A percentile compares a stretch with the other conserved stretches of the same genome.
phyloP scores from a whole-genome alignment of 2,888 invertebrate genomes.

The Chloromyia formosa region DNA sequence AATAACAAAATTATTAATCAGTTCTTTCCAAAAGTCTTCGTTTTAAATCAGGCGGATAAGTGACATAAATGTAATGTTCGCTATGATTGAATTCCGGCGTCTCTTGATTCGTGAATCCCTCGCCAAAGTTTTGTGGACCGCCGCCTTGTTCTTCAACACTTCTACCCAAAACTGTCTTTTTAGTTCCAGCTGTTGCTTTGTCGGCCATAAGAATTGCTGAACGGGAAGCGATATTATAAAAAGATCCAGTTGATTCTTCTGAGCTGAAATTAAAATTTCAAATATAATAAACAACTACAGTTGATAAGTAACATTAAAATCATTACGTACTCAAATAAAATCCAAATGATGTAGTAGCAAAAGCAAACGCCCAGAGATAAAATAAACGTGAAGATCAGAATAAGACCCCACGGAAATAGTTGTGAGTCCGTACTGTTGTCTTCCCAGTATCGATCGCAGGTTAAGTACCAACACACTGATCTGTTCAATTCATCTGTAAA shows the following conservation, averaged over 20 bases:
- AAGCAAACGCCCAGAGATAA: conserved; percentile 84
- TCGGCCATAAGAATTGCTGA: background rate
- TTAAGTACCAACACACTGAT: conserved; percentile 90
- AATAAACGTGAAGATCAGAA: conserved; percentile 81
- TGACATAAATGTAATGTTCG: conserved; percentile 86
- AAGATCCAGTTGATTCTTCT: conserved; percentile 42
- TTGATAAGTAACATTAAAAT: background rate
- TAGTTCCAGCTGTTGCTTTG: background rate
- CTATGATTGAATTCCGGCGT: conserved; percentile 69
- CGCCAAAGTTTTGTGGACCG: conserved; percentile 20
- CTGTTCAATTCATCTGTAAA: conserved; percentile 83
- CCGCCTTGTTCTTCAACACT: background rate
- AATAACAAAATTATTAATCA: conserved; percentile 51
- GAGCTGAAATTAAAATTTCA: conserved; percentile 39
- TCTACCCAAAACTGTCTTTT: background rate
- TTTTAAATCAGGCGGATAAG: conserved; percentile 87
- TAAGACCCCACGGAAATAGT: conserved; percentile 82
- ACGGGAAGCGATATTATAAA: conserved; percentile 13
- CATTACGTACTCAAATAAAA: conserved; percentile 85
- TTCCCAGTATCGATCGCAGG: conserved; percentile 93
- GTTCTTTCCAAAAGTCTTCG: conserved; percentile 84
- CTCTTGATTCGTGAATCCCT: conserved; percentile 52
- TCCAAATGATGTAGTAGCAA: conserved; percentile 93
- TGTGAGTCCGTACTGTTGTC: conserved; percentile 78
- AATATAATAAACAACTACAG: too few species aligned